Base-by-base conservation (phyloP, 2,797 vertebrate genomes). In the Eospalax fontanierii region DNA sequence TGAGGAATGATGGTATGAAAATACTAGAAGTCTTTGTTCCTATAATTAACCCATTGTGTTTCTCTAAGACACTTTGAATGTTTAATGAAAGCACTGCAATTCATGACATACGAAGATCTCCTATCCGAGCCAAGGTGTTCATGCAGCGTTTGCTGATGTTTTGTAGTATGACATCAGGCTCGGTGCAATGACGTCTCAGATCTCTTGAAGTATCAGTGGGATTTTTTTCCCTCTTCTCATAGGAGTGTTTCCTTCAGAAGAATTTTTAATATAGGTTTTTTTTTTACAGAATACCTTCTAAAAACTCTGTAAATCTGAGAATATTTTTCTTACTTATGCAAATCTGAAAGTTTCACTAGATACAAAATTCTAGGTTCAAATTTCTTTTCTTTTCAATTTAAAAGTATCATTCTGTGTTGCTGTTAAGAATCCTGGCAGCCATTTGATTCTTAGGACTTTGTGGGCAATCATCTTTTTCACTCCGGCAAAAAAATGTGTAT, bases 311-410 rank as follows among this genome's bases (percentile, higher is more conserved):
- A 84, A 93, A 86, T 86, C 76, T 65, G 54, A 81, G 68, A 83
- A 35, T 66, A n/a, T 61, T 74, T 92, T 93, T 78, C 91, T 50
- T 75, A 59, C 89, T 95, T 89, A 81, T 65, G 87, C 66, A 63
- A 19, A 26, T 63, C 7, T 65, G 57, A 61, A 59, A 68, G 38
- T 92, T 90, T 92, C 33, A 54, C 46, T 57, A 79, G 50, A 84
- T 81, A 28, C 33, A 59, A 86, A 94, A 75, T 24, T 80, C 33
- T 24, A 57, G 43, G 43, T 79, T 93, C 66, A 15, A 82, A 92
- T 14, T 80, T 95, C 43, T 92, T 86, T 50, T 65, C 30, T 75
- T 85, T 40, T 38, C 54, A 83, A 12, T 43, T 88, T 88, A 7
- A 61, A 92, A 66, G 35, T 79, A 71, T 46, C 22, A 70, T 59